A percentile compares a stretch with the other conserved stretches of the same genome.
phyloP scores from a whole-genome alignment of 2,113 vertebrate species.

The Pelecanus crispus region DNA sequence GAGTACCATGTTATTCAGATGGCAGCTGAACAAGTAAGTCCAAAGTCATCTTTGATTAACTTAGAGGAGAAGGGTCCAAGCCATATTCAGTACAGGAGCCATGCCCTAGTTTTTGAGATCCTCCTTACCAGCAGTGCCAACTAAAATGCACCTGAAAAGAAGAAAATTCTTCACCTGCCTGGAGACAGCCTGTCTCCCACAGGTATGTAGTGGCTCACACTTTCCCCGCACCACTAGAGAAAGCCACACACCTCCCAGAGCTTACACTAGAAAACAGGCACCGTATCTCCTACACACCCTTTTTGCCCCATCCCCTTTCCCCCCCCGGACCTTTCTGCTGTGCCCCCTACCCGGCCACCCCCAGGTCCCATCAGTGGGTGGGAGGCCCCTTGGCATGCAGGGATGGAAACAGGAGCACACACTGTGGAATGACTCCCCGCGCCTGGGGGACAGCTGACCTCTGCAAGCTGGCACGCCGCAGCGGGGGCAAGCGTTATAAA shows the following conservation, averaged over 20 bases:
- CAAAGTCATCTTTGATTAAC: background rate
- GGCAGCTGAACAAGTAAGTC: background rate
- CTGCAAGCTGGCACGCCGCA: background rate
- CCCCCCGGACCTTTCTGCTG: fast-evolving
- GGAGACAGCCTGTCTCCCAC: background rate
- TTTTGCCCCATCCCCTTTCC: background rate
- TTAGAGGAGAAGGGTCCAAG: background rate
- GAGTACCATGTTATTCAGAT: background rate
- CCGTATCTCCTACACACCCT: fast-evolving
- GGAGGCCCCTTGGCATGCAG: background rate
- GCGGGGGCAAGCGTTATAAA: background rate
- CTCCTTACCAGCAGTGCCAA: background rate
- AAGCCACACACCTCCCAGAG: background rate
- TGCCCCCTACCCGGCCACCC: background rate
- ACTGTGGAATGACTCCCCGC: background rate
- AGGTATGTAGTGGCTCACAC: no score
- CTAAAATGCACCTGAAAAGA: background rate
- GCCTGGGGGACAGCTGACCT: background rate
- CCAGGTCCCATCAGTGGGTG: background rate
- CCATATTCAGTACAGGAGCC: background rate
- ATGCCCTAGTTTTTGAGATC: background rate
- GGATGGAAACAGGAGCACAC: background rate
- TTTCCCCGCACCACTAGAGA: background rate
- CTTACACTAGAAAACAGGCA: background rate
- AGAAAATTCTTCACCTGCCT: background rate